Percentiles rank a stretch among this genome's conserved stretches.
Evolutionary conservation across 2,113 vertebrate genomes (phyloP).

Genomic region (Rhinolophus sinicus): DNA sequence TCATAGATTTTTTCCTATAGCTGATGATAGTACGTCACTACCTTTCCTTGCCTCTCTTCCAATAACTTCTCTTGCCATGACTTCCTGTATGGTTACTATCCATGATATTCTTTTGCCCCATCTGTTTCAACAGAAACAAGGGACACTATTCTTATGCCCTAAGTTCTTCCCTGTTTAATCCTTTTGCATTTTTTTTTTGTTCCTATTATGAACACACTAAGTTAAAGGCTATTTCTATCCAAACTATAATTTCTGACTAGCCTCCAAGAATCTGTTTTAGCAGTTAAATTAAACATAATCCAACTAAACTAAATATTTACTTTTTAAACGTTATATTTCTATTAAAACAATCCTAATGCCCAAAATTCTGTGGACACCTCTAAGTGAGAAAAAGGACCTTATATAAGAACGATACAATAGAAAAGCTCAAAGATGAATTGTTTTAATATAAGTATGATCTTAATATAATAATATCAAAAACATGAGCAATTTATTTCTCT

Average conservation of each 20-base stretch:
- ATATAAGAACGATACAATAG: neutral
- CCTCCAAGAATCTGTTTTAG: neutral
- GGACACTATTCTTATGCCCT: neutral
- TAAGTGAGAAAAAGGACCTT: neutral
- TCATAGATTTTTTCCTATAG: neutral
- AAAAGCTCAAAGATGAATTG: neutral
- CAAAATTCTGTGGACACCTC: neutral
- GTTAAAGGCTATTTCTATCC: neutral
- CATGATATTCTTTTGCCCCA: neutral
- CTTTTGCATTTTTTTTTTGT: neutral
- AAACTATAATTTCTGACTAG: neutral
- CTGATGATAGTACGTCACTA: neutral
- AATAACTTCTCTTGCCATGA: neutral
- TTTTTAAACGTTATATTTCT: neutral
- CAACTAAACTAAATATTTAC: neutral
- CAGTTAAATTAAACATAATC: slow-evolving; percentile 19
- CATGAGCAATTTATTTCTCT: neutral
- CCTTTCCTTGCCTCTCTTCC: neutral
- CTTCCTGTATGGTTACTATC: neutral
- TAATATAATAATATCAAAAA: neutral
- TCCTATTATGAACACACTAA: neutral
- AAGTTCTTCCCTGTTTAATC: neutral
- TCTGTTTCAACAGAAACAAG: neutral
- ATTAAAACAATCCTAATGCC: neutral
- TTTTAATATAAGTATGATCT: slow-evolving; percentile 27